Evolutionary conservation across 2,888 invertebrate genomes (phyloP), one percentile per base, ranked within the genome.

Genomic region (Pantelozetes paolii): DNA sequence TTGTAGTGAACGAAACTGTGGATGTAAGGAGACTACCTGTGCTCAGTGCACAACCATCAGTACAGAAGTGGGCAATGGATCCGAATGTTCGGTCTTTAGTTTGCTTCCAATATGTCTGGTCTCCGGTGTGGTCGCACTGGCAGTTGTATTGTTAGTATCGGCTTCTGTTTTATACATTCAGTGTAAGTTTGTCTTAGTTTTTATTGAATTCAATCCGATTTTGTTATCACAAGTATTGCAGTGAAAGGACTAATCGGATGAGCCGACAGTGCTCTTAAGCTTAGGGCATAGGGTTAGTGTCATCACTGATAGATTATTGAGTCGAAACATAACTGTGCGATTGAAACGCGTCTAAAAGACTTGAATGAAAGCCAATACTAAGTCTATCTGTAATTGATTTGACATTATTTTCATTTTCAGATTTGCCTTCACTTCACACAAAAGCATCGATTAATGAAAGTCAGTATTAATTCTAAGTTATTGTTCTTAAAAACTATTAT

Each of bases 111-210:
- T 73, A 9, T 18, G 42, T 5, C 36, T 73, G 11, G 67, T 73
- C 11, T 42, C 73, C 5, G 59, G 62, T 23, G 45, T 42, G 15
- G 20, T 73, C 15, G 42, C 67, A 13, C 32, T 73, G 40, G 54
- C 73, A 15, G 11, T 73, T 20, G 73, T 50, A 11, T 50, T 73
- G 15, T 42, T 73, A 11, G 40, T 73, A 9, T 73, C 73, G 30
- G 73, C 54, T 20, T 73, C 73, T 42, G 32, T 73, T 30, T 64
- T 73, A 5, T 73, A 73, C 48, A 28, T 73, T 48, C 73, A 73
- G 30, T 48, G 73, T 73, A 67, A 73, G 73, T 73, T 30, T 62
- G 30, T 18, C 5, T 50, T n/a, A n/a, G n/a, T n/a, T n/a, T n/a
- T n/a, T n/a, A n/a, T n/a, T 20, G 8, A 50, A 3, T 50, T 15